phyloP scores from a whole-genome alignment of 1,140 invertebrate genomes.

The Trichonephila inaurata region DNA sequence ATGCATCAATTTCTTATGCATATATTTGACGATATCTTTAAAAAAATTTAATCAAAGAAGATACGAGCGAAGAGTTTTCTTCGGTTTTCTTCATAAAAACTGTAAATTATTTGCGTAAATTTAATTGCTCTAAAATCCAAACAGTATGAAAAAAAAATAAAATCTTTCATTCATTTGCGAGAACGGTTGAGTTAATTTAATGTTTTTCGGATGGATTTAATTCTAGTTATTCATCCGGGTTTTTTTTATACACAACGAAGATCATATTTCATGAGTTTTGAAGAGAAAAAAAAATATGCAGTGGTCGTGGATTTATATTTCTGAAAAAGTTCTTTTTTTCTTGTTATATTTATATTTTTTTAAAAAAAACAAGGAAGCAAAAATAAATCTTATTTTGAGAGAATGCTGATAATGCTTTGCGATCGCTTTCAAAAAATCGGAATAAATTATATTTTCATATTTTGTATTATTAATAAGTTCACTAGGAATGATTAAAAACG shows the following conservation, averaged over 20 bases:
- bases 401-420: not conserved
- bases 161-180: not conserved
- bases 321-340: not conserved
- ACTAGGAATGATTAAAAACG: constrained; percentile 2
- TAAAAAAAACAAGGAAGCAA: not conserved
- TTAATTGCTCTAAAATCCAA: constrained; percentile 40
- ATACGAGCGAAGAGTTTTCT: not conserved
- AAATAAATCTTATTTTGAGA: not conserved
- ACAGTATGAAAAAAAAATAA: not conserved
- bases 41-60: not conserved
- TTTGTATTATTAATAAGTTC: constrained; percentile 12
- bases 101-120: constrained; percentile 8
- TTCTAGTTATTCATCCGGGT: not conserved
- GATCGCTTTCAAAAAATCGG: constrained; percentile 17
- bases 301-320: not conserved
- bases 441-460: constrained; percentile 43
- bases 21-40: not conserved
- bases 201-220: constrained; percentile 38
- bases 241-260: not conserved
- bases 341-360: not conserved
- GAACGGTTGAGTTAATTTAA: constrained; percentile 26
- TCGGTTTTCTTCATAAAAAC: constrained; percentile 7
- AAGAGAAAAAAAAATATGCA: not conserved
- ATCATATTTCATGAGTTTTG: not conserved
- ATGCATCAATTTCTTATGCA: not conserved